Conservation (phyloP, 2,797 vertebrate species). For the Threskiornis aethiopicus region DNA sequence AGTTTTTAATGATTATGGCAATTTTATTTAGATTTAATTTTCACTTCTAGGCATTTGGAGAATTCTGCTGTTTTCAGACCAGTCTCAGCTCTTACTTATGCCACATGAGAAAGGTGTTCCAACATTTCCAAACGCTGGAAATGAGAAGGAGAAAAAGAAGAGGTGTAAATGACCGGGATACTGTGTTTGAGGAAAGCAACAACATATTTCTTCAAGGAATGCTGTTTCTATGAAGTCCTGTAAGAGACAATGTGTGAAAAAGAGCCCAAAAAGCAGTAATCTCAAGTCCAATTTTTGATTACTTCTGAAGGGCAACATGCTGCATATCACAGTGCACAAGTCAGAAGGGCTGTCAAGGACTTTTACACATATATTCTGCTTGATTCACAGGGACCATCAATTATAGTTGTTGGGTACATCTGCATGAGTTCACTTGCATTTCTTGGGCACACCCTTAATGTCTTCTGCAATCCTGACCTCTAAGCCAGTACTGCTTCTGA, state of each 20-base stretch:
- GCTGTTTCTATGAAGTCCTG: not conserved
- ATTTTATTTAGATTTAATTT: not conserved
- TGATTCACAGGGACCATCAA: not conserved
- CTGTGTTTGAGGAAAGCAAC: not conserved
- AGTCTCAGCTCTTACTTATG: not conserved
- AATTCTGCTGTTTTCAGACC: not conserved
- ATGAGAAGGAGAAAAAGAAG: not conserved
- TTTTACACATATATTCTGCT: not conserved
- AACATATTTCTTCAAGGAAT: not conserved
- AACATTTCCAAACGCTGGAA: not conserved
- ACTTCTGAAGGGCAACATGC: not conserved
- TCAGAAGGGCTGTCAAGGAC: not conserved
- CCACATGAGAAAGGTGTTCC: not conserved
- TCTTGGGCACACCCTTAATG: not conserved
- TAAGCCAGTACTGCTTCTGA: not conserved
- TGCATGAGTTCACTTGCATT: not conserved
- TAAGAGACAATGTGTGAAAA: conserved; percentile 8
- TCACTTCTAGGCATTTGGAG: not conserved
- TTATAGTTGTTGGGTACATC: not conserved
- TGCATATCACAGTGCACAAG: not conserved
- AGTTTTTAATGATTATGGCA: not conserved
- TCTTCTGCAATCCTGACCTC: not conserved
- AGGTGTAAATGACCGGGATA: not conserved
- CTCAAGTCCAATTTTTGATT: not conserved
- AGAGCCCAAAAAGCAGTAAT: not conserved